Percentiles rank a stretch among this genome's conserved stretches.
Conservation (phyloP, 2,113 vertebrate genomes). For the Taurulus bubalis region DNA sequence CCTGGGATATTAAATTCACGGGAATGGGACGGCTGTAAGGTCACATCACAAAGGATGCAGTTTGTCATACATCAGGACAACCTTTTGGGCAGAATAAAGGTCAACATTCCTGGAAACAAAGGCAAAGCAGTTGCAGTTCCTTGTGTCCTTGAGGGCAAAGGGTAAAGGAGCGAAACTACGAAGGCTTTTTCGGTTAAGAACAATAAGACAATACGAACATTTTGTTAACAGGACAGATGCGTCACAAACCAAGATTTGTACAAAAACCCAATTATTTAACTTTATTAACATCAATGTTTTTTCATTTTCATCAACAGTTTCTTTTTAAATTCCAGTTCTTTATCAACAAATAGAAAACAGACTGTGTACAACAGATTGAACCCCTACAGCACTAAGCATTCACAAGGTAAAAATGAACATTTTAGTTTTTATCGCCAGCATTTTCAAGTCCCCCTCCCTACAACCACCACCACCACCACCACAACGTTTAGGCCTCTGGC, state of each 20-base stretch:
- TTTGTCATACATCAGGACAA: background rate
- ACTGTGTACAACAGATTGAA: conserved; percentile 98
- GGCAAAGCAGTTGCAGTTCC: conserved; percentile 13
- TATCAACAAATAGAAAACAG: conserved; percentile 99
- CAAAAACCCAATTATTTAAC: conserved; percentile 99
- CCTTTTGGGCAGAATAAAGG: background rate
- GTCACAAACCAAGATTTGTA: conserved; percentile 82
- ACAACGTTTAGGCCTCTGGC: conserved; percentile 30
- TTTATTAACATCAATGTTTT: conserved; percentile 98
- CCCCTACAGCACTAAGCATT: conserved; percentile 99
- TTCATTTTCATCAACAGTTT: conserved; percentile 78
- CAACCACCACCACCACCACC: conserved; percentile 11
- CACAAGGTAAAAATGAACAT: conserved; percentile 98
- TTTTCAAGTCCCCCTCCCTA: conserved; percentile 62
- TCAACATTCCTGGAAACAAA: background rate
- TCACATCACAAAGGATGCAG: background rate
- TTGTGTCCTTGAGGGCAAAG: background rate
- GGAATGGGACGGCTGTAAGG: background rate
- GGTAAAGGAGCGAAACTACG: background rate
- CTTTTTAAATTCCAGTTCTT: conserved; percentile 86
- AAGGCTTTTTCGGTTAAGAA: background rate
- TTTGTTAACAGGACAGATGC: background rate
- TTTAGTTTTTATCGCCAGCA: conserved; percentile 70
- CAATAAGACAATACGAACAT: background rate
- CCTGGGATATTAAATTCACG: background rate